A percentile compares a stretch with the other conserved stretches of the same genome.
Evolutionary conservation across 2,888 invertebrate species (phyloP).

Genomic region (Micropterix aruncella): DNA sequence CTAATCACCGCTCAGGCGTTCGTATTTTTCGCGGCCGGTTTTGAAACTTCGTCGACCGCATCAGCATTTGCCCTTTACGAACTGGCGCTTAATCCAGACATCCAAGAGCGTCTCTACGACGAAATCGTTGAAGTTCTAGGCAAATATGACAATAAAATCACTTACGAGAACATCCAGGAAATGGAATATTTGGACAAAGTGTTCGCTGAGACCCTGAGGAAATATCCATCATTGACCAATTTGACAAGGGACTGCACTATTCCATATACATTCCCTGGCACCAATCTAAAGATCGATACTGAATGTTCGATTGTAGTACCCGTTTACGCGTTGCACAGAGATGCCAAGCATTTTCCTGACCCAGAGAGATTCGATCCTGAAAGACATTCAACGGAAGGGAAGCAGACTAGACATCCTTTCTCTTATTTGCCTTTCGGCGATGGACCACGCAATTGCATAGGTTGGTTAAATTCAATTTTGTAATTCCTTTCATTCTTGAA

Average conservation of each 20-base stretch:
- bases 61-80: slow-evolving; percentile 19
- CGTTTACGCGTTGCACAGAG: neutral
- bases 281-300: neutral
- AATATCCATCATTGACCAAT: neutral
- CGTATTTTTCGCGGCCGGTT: slow-evolving; percentile 25
- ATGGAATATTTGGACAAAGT: slow-evolving; percentile 26
- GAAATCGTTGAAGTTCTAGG: slow-evolving; percentile 17
- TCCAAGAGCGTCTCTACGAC: slow-evolving; percentile 20
- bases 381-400: neutral
- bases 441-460: slow-evolving; percentile 1
- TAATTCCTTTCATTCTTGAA: too few species aligned
- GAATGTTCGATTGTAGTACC: neutral
- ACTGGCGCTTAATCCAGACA: slow-evolving; percentile 19
- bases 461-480: neutral
- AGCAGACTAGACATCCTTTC: neutral
- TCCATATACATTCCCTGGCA: slow-evolving; percentile 1
- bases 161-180: slow-evolving; percentile 20
- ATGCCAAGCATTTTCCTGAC: neutral
- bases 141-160: slow-evolving; percentile 16
- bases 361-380: neutral
- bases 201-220: slow-evolving; percentile 8
- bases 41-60: slow-evolving; percentile 22
- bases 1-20: slow-evolving; percentile 17
- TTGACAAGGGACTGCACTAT: neutral
- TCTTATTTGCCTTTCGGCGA: neutral